A percentile compares a stretch with the other conserved stretches of the same genome.
Conservation (phyloP, 37 sponge, comb jelly and placozoan species). For the Mnemiopsis leidyi region DNA sequence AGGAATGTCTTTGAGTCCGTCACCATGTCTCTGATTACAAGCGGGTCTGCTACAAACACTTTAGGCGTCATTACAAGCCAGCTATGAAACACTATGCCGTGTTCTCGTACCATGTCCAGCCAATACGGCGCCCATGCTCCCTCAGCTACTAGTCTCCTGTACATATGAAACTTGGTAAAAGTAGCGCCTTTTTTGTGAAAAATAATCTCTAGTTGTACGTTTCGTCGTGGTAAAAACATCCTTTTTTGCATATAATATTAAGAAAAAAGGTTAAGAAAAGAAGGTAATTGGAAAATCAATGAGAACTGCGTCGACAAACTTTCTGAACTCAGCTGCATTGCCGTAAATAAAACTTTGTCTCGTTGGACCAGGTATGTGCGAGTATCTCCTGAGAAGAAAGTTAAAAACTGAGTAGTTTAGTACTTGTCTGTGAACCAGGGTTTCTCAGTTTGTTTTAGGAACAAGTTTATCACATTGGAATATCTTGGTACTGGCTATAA, state of each 20-base stretch:
- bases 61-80: neutral
- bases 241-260: too few relatives aligned
- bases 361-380: constrained; percentile 22
- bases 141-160: neutral
- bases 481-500: too few relatives aligned
- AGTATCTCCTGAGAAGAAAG: neutral
- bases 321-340: neutral
- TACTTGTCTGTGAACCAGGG: too few relatives aligned
- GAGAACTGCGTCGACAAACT: neutral
- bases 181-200: too few relatives aligned
- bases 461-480: too few relatives aligned
- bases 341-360: constrained; percentile 8
- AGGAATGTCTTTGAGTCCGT: constrained; percentile 12
- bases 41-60: neutral
- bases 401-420: too few relatives aligned
- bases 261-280: too few relatives aligned
- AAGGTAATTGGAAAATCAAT: too few relatives aligned
- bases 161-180: neutral
- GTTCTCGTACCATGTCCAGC: constrained; percentile 26
- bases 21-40: neutral
- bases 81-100: neutral
- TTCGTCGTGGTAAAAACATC: too few relatives aligned
- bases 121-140: neutral
- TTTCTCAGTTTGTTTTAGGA: too few relatives aligned
- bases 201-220: too few relatives aligned